phyloP scores from a whole-genome alignment of 2,888 invertebrate species.

The Campoletis raptor region DNA sequence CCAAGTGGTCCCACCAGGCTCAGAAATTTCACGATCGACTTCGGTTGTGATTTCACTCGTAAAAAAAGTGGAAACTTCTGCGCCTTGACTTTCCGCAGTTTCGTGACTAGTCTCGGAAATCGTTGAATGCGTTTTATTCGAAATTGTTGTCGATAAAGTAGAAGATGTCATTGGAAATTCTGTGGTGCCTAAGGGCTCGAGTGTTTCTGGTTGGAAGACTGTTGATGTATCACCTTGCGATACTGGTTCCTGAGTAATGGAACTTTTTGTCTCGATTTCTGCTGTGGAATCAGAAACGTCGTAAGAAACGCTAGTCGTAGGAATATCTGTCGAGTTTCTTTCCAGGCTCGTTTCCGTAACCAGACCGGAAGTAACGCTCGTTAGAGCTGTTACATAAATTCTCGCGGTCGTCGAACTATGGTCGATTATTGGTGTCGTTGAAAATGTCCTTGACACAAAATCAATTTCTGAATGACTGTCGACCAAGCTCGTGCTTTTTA shows the following conservation, averaged over 20 bases:
- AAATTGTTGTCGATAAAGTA: not conserved
- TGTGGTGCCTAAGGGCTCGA: conserved; percentile 13
- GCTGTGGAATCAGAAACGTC: conserved; percentile 20
- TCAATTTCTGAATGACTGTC: conserved; percentile 44
- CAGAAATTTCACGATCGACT: not conserved
- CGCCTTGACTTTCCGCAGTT: conserved; percentile 20
- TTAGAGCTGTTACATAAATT: conserved; percentile 39
- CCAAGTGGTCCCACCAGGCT: not conserved
- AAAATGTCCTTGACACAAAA: conserved; percentile 33
- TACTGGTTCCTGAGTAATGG: conserved; percentile 58
- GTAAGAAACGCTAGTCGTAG: not conserved
- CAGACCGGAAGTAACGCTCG: not conserved
- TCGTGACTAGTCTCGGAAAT: conserved; percentile 17
- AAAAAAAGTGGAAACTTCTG: conserved; percentile 21
- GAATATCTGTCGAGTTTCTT: conserved; percentile 7
- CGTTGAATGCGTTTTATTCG: not conserved
- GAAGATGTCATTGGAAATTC: not conserved
- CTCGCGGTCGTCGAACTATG: conserved; percentile 24
- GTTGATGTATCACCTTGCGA: conserved; percentile 56
- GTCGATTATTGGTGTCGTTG: conserved; percentile 12
- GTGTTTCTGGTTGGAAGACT: conserved; percentile 57
- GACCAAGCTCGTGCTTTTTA: conserved; percentile 12
- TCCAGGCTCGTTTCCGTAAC: conserved; percentile 24
- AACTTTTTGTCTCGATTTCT: conserved; percentile 23
- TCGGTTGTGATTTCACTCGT: conserved; percentile 32